Percentiles rank a stretch among this genome's conserved stretches.
These are phyloP conservation scores for Tethea ocularis DNA, from an alignment of 2,888 invertebrate species.

Conservation along the genomic window DNA sequence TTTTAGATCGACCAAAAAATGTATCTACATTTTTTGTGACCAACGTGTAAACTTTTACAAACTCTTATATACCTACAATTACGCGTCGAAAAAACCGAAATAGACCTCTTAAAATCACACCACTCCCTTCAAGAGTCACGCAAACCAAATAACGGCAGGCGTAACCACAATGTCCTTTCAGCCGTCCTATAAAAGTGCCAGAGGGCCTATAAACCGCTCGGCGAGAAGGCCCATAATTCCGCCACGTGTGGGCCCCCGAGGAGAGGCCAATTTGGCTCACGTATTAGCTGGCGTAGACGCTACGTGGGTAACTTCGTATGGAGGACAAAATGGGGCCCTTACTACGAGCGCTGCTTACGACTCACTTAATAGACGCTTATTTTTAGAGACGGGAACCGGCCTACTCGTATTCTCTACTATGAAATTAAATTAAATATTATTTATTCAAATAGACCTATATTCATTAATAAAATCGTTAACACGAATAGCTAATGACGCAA, in stretches of 20 bases:
- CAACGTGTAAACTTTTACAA: no score
- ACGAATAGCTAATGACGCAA: no score
- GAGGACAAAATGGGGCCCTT: slow-evolving; percentile 11
- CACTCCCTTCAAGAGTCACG: background rate
- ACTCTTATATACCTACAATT: no score
- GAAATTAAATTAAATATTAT: no score
- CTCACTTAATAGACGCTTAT: background rate
- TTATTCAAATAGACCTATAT: no score
- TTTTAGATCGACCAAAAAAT: no score
- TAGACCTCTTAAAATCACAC: background rate
- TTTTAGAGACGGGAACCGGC: no score
- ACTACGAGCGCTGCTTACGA: slow-evolving; percentile 11
- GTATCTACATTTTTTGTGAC: no score
- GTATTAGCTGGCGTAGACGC: slow-evolving; percentile 46
- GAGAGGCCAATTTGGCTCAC: slow-evolving; percentile 46
- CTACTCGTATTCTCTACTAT: no score
- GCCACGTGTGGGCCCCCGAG: slow-evolving; percentile 1
- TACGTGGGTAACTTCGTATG: slow-evolving; percentile 29
- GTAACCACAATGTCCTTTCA: background rate
- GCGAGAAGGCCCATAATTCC: slow-evolving; percentile 3
- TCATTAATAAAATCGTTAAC: no score
- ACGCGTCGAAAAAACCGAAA: background rate
- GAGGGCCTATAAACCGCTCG: background rate
- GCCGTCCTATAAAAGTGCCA: slow-evolving; percentile 5
- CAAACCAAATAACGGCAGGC: background rate